These are phyloP conservation scores for Drosophila virilis DNA, from an alignment of 1,140 invertebrate species.

Conservation along the genomic window DNA sequence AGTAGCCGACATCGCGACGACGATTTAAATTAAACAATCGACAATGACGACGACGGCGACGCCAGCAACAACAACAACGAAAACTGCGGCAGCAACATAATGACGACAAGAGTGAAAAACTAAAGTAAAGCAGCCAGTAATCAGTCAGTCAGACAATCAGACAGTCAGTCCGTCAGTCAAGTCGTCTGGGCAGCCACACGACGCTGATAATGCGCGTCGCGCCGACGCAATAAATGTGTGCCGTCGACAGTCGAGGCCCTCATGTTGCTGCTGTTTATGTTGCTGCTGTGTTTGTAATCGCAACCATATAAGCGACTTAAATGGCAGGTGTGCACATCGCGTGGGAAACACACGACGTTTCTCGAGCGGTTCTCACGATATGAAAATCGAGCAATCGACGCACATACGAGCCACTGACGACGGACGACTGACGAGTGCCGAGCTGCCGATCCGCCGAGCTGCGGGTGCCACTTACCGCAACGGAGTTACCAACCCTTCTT, in stretches of 20 bases:
- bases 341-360: conserved; percentile 84
- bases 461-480: conserved; percentile 47
- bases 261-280: conserved; percentile 42
- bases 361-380: conserved; percentile 84
- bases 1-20: conserved; percentile 54
- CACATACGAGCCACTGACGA: conserved; percentile 35
- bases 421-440: conserved; percentile 34
- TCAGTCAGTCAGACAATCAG: conserved; percentile 46
- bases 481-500: conserved; percentile 35
- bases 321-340: conserved; percentile 84
- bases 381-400: conserved; percentile 76
- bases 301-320: conserved; percentile 83
- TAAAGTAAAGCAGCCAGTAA: conserved; percentile 75
- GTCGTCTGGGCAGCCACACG: conserved; percentile 68
- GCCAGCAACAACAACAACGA: background rate
- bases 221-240: conserved; percentile 82
- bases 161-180: conserved; percentile 28
- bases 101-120: conserved; percentile 78
- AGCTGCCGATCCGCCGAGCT: conserved; percentile 27
- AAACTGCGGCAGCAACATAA: conserved; percentile 20
- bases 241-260: conserved; percentile 63
- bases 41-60: conserved; percentile 36
- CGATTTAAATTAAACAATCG: conserved; percentile 62
- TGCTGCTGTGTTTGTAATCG: conserved; percentile 70
- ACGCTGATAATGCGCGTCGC: conserved; percentile 78